Percentiles rank a stretch among this genome's conserved stretches.
Evolutionary conservation across 2,113 vertebrate species (phyloP).

Genomic region (Lophius piscatorius): DNA sequence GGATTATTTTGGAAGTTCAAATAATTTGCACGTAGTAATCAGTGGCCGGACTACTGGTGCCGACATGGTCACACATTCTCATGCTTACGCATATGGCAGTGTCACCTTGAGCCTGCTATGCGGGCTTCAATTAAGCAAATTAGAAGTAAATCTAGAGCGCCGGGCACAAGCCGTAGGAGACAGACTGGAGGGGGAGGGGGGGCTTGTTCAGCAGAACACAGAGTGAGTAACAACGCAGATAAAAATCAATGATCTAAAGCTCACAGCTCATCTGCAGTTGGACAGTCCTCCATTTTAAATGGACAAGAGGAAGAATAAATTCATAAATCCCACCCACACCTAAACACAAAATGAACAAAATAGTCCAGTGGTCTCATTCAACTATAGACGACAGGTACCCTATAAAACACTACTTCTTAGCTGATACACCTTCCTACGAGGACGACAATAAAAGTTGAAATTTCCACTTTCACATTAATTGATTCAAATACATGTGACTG

Average conservation of each 20-base stretch:
- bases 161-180: slow-evolving; percentile 51
- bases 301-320: slow-evolving; percentile 8
- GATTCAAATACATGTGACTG: background rate
- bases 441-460: background rate
- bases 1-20: slow-evolving; percentile 41
- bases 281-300: slow-evolving; percentile 27
- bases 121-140: slow-evolving; percentile 75
- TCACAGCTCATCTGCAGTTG: slow-evolving; percentile 42
- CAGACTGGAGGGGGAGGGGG: slow-evolving; percentile 14
- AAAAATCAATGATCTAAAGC: slow-evolving; percentile 65
- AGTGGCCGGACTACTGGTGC: slow-evolving; percentile 10
- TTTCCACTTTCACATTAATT: background rate
- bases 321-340: background rate
- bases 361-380: slow-evolving; percentile 8
- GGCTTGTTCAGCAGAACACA: slow-evolving; percentile 57
- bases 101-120: slow-evolving; percentile 73
- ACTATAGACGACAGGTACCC: background rate
- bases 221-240: slow-evolving; percentile 46
- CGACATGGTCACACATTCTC: background rate
- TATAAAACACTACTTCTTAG: too few relatives aligned
- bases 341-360: slow-evolving; percentile 8
- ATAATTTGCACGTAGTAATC: slow-evolving; percentile 28
- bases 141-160: slow-evolving; percentile 67
- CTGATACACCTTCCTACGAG: slow-evolving; percentile 8
- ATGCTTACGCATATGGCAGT: slow-evolving; percentile 36